These are phyloP conservation scores for Calypte anna DNA, from an alignment of 2,113 vertebrate genomes.

Conservation along the genomic window DNA sequence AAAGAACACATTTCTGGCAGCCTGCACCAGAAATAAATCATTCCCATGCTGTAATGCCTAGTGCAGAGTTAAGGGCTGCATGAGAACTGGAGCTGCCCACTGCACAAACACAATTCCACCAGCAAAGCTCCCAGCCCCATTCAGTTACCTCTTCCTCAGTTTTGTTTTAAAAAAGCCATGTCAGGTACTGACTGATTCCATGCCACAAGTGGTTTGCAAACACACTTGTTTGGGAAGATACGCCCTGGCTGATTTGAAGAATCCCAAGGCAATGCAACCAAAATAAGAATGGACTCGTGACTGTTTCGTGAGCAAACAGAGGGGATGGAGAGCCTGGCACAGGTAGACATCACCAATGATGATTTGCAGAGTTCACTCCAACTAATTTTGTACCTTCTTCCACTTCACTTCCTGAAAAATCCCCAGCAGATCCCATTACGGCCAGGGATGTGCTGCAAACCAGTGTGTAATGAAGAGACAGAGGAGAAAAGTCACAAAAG, in stretches of 20 bases:
- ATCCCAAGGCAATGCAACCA: not conserved
- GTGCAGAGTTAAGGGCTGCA: not conserved
- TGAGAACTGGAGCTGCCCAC: conserved; percentile 39
- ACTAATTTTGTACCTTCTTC: not conserved
- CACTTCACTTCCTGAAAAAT: conserved; percentile 1
- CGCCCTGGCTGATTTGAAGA: conserved; percentile 21
- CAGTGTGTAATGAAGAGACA: not conserved
- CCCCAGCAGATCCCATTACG: not conserved
- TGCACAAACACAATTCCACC: conserved; percentile 58
- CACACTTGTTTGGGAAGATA: conserved; percentile 49
- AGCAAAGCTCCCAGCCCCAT: not conserved
- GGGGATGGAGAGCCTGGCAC: not conserved
- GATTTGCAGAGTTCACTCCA: not conserved
- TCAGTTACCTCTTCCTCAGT: conserved; percentile 39
- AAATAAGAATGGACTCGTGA: conserved; percentile 40
- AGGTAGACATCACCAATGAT: not conserved
- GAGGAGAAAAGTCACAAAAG: not conserved
- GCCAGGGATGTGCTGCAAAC: not conserved
- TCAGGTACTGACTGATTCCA: conserved; percentile 13
- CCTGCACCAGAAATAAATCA: not conserved
- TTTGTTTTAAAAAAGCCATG: not conserved
- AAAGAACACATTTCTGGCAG: not conserved
- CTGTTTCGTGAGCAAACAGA: not conserved
- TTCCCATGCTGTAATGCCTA: conserved; percentile 36
- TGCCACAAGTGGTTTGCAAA: conserved; percentile 32